phyloP scores from a whole-genome alignment of 1,140 invertebrate species.

The Plutomurus gul region DNA sequence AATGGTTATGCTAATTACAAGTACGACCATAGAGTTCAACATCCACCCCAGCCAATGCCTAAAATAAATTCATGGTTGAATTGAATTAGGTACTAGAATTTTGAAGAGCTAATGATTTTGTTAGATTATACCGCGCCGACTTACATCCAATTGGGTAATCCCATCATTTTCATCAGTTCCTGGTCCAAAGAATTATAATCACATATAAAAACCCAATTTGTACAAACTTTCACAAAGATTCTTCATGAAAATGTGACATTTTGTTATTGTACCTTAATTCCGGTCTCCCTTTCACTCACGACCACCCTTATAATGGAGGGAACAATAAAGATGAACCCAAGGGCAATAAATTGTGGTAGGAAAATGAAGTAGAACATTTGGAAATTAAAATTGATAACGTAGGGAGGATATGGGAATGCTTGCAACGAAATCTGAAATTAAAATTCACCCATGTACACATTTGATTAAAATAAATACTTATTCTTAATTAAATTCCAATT shows the following conservation, averaged over 20 bases:
- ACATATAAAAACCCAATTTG: too few species aligned
- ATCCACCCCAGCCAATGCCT: constrained; percentile 54
- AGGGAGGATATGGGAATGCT: constrained; percentile 52
- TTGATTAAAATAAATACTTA: not conserved
- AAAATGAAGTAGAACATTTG: constrained; percentile 44
- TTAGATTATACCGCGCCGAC: constrained; percentile 58
- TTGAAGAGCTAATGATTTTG: not conserved
- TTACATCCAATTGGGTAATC: constrained; percentile 46
- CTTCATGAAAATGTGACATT: too few species aligned
- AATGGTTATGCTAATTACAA: constrained; percentile 45
- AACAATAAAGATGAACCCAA: constrained; percentile 53
- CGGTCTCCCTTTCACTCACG: constrained; percentile 52
- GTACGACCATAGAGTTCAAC: constrained; percentile 46
- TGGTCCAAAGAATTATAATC: too few species aligned
- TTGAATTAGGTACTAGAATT: constrained; percentile 29
- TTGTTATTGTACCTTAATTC: constrained; percentile 52
- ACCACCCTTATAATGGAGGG: constrained; percentile 47
- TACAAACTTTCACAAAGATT: too few species aligned
- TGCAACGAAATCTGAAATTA: constrained; percentile 42
- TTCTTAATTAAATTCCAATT: not conserved
- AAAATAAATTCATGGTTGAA: constrained; percentile 32
- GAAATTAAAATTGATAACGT: constrained; percentile 35
- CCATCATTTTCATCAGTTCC: constrained; percentile 46
- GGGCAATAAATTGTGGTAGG: constrained; percentile 35
- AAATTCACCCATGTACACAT: not conserved